Evolutionary conservation across 2,888 invertebrate genomes (phyloP).

Genomic region (Yponomeuta malinellus): DNA sequence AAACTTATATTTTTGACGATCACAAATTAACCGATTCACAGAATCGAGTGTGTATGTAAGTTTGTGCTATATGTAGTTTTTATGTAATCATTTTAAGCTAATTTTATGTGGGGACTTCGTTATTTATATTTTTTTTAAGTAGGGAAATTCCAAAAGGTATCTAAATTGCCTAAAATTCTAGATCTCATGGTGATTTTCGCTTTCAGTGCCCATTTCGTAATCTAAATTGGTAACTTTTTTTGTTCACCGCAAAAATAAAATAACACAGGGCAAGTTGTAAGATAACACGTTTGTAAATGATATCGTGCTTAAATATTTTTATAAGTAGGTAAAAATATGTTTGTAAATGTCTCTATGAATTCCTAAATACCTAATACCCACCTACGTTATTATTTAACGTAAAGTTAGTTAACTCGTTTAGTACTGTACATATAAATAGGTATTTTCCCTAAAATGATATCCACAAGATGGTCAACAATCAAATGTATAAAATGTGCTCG

Average conservation of each 20-base stretch:
- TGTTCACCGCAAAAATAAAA: no score
- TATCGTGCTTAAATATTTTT: background rate
- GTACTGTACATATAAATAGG: background rate
- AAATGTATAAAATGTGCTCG: constrained; percentile 17
- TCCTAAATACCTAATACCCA: background rate
- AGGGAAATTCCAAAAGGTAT: background rate
- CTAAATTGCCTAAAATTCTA: constrained; percentile 10
- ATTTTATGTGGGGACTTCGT: background rate
- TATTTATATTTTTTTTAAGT: background rate
- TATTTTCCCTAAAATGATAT: background rate
- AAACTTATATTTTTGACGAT: background rate
- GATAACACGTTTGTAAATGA: background rate
- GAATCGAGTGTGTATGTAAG: constrained; percentile 1
- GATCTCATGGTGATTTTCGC: background rate
- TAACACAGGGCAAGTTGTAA: no score
- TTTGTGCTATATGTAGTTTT: constrained; percentile 1
- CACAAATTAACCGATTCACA: constrained; percentile 7
- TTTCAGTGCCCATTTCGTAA: background rate
- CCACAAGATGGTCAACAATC: background rate
- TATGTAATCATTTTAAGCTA: background rate
- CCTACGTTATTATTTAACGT: no score
- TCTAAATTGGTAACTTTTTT: background rate
- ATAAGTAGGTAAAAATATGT: background rate
- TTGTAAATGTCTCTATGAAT: background rate
- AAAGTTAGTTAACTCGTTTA: background rate